A percentile compares a stretch with the other conserved stretches of the same genome.
These are phyloP conservation scores for Colaptes auratus DNA, from an alignment of 2,113 vertebrate species.

Conservation along the genomic window DNA sequence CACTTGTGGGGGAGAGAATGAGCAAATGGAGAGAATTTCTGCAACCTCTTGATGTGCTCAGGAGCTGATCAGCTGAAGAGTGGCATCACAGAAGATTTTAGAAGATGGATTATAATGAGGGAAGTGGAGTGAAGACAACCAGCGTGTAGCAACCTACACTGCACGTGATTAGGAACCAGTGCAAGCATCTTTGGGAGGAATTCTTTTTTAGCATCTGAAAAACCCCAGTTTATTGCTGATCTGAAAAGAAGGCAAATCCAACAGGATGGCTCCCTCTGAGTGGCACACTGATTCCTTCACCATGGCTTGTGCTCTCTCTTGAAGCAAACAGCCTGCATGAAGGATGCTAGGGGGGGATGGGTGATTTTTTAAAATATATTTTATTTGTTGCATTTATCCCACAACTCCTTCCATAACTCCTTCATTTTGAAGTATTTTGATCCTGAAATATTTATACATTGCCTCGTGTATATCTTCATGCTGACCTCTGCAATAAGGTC, in stretches of 20 bases:
- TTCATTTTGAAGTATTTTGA: background rate
- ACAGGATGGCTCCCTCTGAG: rapidly evolving
- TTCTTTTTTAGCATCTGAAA: background rate
- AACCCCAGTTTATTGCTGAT: background rate
- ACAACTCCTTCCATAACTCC: background rate
- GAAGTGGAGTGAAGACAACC: background rate
- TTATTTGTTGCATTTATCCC: background rate
- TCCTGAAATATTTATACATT: background rate
- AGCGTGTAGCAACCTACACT: background rate
- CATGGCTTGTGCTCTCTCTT: background rate
- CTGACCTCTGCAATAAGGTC: background rate
- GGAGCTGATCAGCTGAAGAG: background rate
- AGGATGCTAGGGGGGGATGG: background rate
- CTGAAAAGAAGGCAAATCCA: background rate
- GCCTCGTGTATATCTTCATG: background rate
- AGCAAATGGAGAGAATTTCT: background rate
- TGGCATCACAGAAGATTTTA: background rate
- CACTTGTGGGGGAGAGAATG: background rate
- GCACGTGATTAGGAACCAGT: background rate
- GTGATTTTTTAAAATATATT: background rate
- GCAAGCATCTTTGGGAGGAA: background rate
- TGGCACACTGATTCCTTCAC: background rate
- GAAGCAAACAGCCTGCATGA: background rate
- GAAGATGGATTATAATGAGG: background rate
- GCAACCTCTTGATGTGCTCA: background rate